Evolutionary conservation across 2,888 invertebrate species (phyloP), one percentile per base, ranked within the genome.

Genomic region (Lepetodrilus schrolli): DNA sequence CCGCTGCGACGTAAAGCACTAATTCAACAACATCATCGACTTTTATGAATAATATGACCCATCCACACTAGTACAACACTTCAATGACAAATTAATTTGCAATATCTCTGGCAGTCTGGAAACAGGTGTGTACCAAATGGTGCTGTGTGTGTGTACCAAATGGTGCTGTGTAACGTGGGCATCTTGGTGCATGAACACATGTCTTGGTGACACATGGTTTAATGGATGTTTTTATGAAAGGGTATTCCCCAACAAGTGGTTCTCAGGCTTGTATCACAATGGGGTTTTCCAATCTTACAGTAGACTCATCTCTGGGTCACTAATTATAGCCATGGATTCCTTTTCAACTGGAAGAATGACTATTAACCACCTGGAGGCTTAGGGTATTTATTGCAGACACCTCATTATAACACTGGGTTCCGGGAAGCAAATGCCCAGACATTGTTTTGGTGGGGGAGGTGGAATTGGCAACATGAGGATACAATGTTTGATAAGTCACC

Each of bases 401-500:
- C 30, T 30, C 58, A 26, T 30, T 58, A 58, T 58, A 58, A 58
- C 58, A 58, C 58, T 30, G 5, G 8, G 10, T 17, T 2, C 13
- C 17, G 7, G 21, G 30, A 30, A 58, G 8, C 17, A n/a, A 8
- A 26, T 58, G 26, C 58, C 17, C 30, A 58, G 26, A 30, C 58
- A 58, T 58, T 58, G 58, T 58, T 58, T 58, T 58, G 58, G 58
- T 34, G 58, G 23, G 58, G 58, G 58, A 30, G 58, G 58, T n/a
- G 34, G 34, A 58, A 58, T 58, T 58, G 58, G 34, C 58, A 58
- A 48, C 30, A n/a, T 26, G 7, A 30, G 17, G 30, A 30, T 30
- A 58, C 58, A 58, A 58, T 58, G 58, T 58, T n/a, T 58, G 58
- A 58, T 58, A 58, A 58, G 58, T 58, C 58, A 58, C 34, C 34